Evolutionary conservation across 2,888 invertebrate species (phyloP).

Genomic region (Spicauda simplicius): DNA sequence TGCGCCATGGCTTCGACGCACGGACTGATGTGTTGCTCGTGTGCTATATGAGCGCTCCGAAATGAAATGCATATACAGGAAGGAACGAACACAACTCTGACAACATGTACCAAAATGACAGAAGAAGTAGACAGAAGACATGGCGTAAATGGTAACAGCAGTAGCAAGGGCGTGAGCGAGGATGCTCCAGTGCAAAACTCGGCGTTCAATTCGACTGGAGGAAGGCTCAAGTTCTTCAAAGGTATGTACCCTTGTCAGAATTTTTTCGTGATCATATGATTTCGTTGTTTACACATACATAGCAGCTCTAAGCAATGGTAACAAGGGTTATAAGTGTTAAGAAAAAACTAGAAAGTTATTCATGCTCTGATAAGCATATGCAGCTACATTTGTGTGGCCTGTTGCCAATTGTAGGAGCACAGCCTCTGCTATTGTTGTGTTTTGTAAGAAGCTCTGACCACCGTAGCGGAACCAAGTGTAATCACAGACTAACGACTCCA

Average conservation of each 20-base stretch:
- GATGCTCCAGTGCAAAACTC: slow-evolving; percentile 77
- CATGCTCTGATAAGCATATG: slow-evolving; percentile 81
- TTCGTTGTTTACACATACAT: slow-evolving; percentile 28
- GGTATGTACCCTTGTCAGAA: slow-evolving; percentile 71
- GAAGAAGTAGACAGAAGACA: slow-evolving; percentile 89
- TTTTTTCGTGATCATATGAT: slow-evolving; percentile 16
- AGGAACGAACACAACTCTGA: slow-evolving; percentile 87
- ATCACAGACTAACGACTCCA: slow-evolving; percentile 18
- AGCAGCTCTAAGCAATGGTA: slow-evolving; percentile 3
- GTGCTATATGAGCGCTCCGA: slow-evolving; percentile 81
- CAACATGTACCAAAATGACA: slow-evolving; percentile 88
- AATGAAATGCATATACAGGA: slow-evolving; percentile 89
- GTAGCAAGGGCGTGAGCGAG: slow-evolving; percentile 81
- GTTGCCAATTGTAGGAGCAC: slow-evolving; percentile 73
- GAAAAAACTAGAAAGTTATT: slow-evolving; percentile 80
- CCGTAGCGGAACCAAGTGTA: slow-evolving; percentile 62
- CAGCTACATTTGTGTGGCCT: slow-evolving; percentile 68
- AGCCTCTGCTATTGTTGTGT: slow-evolving; percentile 77
- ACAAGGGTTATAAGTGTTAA: slow-evolving; percentile 35
- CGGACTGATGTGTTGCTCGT: slow-evolving; percentile 78
- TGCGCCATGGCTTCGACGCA: slow-evolving; percentile 70
- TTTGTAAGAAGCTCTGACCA: slow-evolving; percentile 69
- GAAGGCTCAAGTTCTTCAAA: slow-evolving; percentile 92
- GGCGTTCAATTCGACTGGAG: slow-evolving; percentile 85
- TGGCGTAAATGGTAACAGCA: slow-evolving; percentile 89